Evolutionary conservation across 2,888 invertebrate genomes (phyloP), one percentile per base, ranked within the genome.

Genomic region (Agelastica alni): DNA sequence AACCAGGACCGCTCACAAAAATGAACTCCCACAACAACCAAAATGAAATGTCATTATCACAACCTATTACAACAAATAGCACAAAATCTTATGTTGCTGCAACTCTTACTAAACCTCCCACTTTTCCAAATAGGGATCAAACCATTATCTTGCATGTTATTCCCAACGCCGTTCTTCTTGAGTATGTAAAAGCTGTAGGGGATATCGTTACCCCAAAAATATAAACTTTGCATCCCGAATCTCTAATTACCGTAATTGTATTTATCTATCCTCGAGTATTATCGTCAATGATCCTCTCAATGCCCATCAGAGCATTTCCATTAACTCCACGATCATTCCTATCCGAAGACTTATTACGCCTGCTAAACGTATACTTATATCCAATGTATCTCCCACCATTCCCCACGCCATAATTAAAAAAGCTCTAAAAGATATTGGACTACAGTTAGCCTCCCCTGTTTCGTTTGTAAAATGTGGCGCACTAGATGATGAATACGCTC

Each of bases 381-480:
- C 10, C 2, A 13, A 13, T 13, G 34, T 13, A 4, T 12, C 2
- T 13, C 13, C 14, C 10, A 12, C 14, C 3, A 34, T 13, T 2
- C 13, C 34, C 13, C 13, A 10, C 3, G 6, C 10, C 13, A 4
- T 34, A 12, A 4, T 34, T 7, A 12, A 34, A 34, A 34, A 6
- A 6, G 10, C 18, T 6, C 9, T 22, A 3, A 26, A 26, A 13
- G 10, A 28, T 14, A 2, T 10, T 2, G 41, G 30, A 12, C 18
- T 48, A 31, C 28, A 48, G 12, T 10, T 49, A 4, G 16, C 39
- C n/a, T 34, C 34, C 3, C 14, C 34, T 7, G 13, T 34, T 13
- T 34, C 34, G 3, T 10, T 12, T 13, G 13, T 34, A 4, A 34
- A 34, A 34, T 34, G 10, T 34, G 12, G 13, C 22, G 22, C 7